These are phyloP conservation scores for Proterorhinus semilunaris DNA, from an alignment of 2,113 vertebrate species.

Conservation along the genomic window DNA sequence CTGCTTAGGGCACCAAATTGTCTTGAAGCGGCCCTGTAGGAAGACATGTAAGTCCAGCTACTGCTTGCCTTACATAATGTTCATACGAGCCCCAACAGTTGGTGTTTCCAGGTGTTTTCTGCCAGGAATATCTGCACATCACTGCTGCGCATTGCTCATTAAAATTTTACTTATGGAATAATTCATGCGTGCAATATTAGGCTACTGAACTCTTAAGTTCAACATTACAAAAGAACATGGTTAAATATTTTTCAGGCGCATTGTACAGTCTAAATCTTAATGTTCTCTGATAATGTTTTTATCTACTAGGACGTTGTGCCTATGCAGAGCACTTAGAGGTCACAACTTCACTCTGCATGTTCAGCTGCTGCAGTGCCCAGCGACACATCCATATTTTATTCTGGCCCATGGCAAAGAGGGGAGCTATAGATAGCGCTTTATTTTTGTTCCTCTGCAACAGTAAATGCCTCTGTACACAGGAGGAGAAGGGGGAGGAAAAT, in stretches of 20 bases:
- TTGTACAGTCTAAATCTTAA: conserved; percentile 5
- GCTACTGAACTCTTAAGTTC: conserved; percentile 1
- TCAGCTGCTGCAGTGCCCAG: conserved; percentile 33
- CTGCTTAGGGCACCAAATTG: too few relatives aligned
- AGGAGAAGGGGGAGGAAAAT: conserved; percentile 23
- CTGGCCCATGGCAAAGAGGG: conserved; percentile 58
- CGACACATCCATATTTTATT: conserved; percentile 74
- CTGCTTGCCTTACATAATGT: background rate
- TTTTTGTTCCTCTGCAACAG: conserved; percentile 47
- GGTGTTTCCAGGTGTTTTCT: conserved; percentile 25
- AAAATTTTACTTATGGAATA: conserved; percentile 26
- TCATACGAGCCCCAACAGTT: background rate
- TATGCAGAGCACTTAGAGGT: conserved; percentile 54
- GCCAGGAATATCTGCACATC: conserved; percentile 14
- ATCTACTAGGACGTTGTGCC: conserved; percentile 13
- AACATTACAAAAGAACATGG: background rate
- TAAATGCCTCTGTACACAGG: conserved; percentile 52
- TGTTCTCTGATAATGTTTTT: conserved; percentile 8
- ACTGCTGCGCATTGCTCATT: conserved; percentile 20
- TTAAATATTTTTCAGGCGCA: background rate
- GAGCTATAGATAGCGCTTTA: conserved; percentile 70
- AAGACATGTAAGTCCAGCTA: background rate
- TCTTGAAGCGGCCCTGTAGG: too few relatives aligned
- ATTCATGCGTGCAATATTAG: conserved; percentile 12
- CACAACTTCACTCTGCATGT: conserved; percentile 35